These are phyloP conservation scores for Cerceris rybyensis DNA, from an alignment of 2,888 invertebrate species.

Conservation along the genomic window DNA sequence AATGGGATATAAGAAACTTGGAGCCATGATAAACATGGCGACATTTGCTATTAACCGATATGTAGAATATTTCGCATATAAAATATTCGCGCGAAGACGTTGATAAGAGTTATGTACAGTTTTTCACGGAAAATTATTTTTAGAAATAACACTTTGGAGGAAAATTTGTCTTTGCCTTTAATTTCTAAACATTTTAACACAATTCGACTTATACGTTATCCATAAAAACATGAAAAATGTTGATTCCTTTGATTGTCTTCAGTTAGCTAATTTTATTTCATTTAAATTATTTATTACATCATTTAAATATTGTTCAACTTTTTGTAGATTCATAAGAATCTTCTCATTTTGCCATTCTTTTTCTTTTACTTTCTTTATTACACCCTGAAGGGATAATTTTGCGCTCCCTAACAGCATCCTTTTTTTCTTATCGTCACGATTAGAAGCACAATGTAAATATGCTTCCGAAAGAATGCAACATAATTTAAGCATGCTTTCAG, in stretches of 20 bases:
- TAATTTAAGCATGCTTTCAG: slow-evolving; percentile 85
- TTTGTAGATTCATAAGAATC: slow-evolving; percentile 68
- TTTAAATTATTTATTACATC: slow-evolving; percentile 59
- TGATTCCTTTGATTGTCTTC: neutral
- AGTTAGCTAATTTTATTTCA: slow-evolving; percentile 46
- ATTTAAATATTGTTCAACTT: slow-evolving; percentile 74
- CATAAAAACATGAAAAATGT: neutral
- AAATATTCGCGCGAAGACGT: too few relatives aligned
- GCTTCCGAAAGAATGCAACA: slow-evolving; percentile 85
- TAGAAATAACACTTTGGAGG: too few relatives aligned
- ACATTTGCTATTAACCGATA: too few relatives aligned
- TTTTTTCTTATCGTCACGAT: slow-evolving; percentile 82
- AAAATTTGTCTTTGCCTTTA: too few relatives aligned
- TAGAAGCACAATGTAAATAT: slow-evolving; percentile 83
- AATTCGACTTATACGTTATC: too few relatives aligned
- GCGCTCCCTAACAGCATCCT: slow-evolving; percentile 75
- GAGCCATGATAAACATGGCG: too few relatives aligned
- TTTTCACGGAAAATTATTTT: too few relatives aligned
- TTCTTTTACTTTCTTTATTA: slow-evolving; percentile 80
- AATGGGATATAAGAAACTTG: too few relatives aligned
- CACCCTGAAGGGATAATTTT: slow-evolving; percentile 76
- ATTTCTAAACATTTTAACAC: too few relatives aligned
- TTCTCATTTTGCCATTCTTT: slow-evolving; percentile 77
- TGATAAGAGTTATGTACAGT: too few relatives aligned
- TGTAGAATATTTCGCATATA: too few relatives aligned